Evolutionary conservation across 1,140 invertebrate genomes (phyloP).

Genomic region (Calliphora vicina): DNA sequence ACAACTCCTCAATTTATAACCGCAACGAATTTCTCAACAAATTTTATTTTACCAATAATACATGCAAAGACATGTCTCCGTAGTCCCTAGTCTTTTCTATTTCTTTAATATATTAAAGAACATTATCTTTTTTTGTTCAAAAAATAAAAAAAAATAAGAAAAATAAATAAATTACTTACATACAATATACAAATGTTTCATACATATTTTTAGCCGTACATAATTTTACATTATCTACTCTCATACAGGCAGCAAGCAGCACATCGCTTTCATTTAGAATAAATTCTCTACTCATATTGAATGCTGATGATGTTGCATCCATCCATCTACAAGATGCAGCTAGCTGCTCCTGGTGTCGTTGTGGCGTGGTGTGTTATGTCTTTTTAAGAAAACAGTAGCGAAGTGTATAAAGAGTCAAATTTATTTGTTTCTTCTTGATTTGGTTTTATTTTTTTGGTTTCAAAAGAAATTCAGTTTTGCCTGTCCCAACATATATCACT

Average conservation of each 20-base stretch:
- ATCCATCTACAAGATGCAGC: not conserved
- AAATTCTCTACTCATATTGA: not conserved
- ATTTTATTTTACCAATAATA: not conserved
- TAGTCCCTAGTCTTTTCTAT: not conserved
- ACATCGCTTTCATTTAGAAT: not conserved
- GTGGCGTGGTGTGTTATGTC: not conserved
- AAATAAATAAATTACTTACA: not conserved
- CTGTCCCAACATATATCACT: not conserved
- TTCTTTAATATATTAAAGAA: not conserved
- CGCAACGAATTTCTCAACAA: not conserved
- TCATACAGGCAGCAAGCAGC: not conserved
- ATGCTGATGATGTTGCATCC: not conserved
- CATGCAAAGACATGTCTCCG: not conserved
- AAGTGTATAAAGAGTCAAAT: not conserved
- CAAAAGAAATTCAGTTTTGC: not conserved
- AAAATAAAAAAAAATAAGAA: not conserved
- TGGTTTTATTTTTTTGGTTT: not conserved
- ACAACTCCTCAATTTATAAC: not conserved
- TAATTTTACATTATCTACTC: not conserved
- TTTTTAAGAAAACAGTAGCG: not conserved
- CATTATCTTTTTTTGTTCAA: not conserved
- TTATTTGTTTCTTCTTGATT: not conserved
- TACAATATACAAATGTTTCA: not conserved
- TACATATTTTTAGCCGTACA: not conserved
- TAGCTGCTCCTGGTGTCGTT: not conserved